A percentile compares a stretch with the other conserved stretches of the same genome.
Conservation (phyloP, 2,113 vertebrate species). For the Merops nubicus region DNA sequence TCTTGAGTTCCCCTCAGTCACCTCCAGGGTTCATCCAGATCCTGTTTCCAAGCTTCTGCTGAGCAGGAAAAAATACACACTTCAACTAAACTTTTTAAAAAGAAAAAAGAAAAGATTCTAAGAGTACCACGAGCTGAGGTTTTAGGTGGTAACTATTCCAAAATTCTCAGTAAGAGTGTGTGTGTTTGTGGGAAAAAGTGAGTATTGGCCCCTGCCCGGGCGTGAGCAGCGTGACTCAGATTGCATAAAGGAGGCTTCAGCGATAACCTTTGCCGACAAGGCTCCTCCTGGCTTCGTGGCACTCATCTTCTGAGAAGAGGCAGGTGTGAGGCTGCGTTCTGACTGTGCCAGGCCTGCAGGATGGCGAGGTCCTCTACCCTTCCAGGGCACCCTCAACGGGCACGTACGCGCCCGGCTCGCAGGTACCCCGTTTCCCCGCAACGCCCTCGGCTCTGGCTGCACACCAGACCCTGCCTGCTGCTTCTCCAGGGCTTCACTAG, state of each 20-base stretch:
- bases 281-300: background rate
- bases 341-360: background rate
- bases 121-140: background rate
- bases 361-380: background rate
- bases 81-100: background rate
- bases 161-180: slow-evolving; percentile 15
- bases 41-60: background rate
- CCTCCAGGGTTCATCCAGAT: background rate
- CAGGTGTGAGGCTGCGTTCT: slow-evolving; percentile 17
- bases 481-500: background rate
- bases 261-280: background rate
- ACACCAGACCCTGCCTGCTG: accelerated
- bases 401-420: background rate
- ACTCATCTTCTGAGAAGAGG: background rate
- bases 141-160: slow-evolving; percentile 16
- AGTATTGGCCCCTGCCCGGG: background rate
- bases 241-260: background rate
- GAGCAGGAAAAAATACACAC: background rate
- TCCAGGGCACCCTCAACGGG: background rate
- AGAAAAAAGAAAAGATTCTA: accelerated
- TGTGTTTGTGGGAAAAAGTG: slow-evolving; percentile 40
- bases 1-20: background rate
- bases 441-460: background rate
- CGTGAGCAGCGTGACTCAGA: slow-evolving; percentile 26
- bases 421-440: background rate